Evolutionary conservation across 2,797 vertebrate genomes (phyloP).

Genomic region (Arremon brunneinucha): DNA sequence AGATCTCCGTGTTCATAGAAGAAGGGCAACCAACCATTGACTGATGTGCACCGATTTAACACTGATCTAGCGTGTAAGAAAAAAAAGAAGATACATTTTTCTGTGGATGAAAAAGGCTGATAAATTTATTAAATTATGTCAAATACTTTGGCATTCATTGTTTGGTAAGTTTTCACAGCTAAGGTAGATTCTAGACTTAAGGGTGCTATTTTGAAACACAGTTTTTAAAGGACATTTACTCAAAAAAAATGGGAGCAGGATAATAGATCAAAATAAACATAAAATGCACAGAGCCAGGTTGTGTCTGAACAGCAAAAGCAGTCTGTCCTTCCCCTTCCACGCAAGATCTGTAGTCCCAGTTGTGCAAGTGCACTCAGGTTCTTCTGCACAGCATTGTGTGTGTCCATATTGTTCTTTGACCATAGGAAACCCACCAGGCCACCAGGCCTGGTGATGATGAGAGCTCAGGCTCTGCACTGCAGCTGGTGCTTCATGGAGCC

Average conservation of each 20-base stretch:
- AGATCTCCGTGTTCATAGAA: not conserved
- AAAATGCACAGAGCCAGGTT: not conserved
- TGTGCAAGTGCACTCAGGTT: not conserved
- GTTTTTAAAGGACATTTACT: conserved; percentile 18
- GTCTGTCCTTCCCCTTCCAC: not conserved
- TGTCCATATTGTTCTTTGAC: not conserved
- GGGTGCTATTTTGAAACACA: conserved; percentile 2
- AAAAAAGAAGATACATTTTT: not conserved
- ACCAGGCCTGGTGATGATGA: not conserved
- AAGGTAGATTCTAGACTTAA: conserved; percentile 21
- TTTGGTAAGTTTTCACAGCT: not conserved
- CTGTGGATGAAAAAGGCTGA: not conserved
- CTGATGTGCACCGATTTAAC: not conserved
- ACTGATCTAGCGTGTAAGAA: not conserved
- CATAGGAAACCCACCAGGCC: not conserved
- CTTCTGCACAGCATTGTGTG: rapidly evolving
- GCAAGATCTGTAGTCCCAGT: not conserved
- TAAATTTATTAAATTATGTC: not conserved
- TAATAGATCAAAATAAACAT: not conserved
- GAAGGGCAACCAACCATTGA: not conserved
- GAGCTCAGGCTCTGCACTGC: not conserved
- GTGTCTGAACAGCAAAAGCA: not conserved
- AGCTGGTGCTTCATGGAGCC: not conserved
- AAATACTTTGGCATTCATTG: not conserved
- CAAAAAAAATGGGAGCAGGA: not conserved